A percentile compares a stretch with the other conserved stretches of the same genome.
phyloP scores from a whole-genome alignment of 2,113 vertebrate genomes.

The Nycticorax nycticorax region DNA sequence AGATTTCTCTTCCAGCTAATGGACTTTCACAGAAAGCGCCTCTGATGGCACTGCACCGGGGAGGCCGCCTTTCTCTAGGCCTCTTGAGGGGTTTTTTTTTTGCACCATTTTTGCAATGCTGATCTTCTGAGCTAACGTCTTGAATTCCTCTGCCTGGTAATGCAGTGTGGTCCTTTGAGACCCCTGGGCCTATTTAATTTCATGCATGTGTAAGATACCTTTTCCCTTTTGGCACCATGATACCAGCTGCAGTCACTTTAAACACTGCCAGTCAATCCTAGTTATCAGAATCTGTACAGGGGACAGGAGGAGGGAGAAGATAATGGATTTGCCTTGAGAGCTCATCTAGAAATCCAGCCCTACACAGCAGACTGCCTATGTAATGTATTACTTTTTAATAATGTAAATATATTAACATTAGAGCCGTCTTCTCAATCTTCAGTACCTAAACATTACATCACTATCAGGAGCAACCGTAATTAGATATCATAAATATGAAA shows the following conservation, averaged over 20 bases:
- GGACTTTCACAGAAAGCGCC: not conserved
- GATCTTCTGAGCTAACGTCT: conserved; percentile 39
- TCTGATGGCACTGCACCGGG: not conserved
- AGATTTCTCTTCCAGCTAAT: not conserved
- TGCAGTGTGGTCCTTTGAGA: conserved; percentile 48
- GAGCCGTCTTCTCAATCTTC: conserved; percentile 51
- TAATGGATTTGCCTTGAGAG: conserved; percentile 68
- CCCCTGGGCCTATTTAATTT: conserved; percentile 64
- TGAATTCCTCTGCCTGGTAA: conserved; percentile 38
- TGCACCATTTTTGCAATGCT: conserved; percentile 15
- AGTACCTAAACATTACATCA: conserved; percentile 67
- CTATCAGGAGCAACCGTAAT: conserved; percentile 61
- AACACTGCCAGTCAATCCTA: conserved; percentile 53
- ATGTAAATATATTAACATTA: conserved; percentile 70
- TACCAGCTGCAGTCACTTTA: conserved; percentile 55
- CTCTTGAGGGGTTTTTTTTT: not conserved
- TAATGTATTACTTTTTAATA: conserved; percentile 70
- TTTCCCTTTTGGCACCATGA: conserved; percentile 42
- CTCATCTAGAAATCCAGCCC: conserved; percentile 49
- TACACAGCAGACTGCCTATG: conserved; percentile 20
- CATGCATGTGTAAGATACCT: conserved; percentile 44
- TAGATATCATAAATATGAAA: conserved; percentile 73
- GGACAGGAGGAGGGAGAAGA: conserved; percentile 41
- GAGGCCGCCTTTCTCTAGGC: not conserved
- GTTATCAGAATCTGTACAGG: conserved; percentile 52